Percentiles rank a stretch among this genome's conserved stretches.
Evolutionary conservation across 2,113 vertebrate species (phyloP).

Genomic region (Proteles cristata): DNA sequence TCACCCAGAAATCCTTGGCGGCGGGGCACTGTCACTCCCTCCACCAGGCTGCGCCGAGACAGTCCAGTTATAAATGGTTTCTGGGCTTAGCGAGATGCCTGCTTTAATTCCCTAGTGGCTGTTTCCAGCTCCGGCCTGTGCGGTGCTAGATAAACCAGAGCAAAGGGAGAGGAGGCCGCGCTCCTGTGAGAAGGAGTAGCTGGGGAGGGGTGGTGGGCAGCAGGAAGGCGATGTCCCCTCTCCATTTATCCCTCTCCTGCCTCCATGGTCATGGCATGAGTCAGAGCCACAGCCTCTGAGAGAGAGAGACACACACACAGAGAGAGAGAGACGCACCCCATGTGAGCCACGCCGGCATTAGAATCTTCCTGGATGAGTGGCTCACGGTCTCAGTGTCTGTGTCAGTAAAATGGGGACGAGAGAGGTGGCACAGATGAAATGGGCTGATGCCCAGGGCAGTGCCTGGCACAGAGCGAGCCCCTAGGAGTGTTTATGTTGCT

Average conservation of each 20-base stretch:
- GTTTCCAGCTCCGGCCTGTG: not conserved
- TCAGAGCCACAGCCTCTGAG: not conserved
- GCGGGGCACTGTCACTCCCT: not conserved
- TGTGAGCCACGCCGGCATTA: not conserved
- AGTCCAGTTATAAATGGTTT: conserved; percentile 60
- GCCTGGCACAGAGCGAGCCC: not conserved
- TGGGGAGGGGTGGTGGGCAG: too few species aligned
- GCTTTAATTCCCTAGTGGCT: conserved; percentile 35
- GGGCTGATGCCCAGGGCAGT: fast-evolving
- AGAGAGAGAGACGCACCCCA: not conserved
- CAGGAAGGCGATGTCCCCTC: not conserved
- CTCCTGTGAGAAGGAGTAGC: not conserved
- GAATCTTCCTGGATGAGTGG: not conserved
- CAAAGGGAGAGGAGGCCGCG: not conserved
- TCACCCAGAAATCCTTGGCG: not conserved
- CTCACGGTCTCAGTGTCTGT: conserved; percentile 52
- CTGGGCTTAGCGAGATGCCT: not conserved
- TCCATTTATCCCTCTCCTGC: not conserved
- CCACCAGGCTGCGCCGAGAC: not conserved
- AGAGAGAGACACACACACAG: not conserved
- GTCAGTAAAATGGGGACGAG: not conserved
- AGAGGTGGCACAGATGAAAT: not conserved
- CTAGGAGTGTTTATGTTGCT: not conserved
- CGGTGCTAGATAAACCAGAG: conserved; percentile 8
- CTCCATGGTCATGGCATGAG: not conserved